These are phyloP conservation scores for Paragorgia papillata DNA, from an alignment of 92 coral and sea anemone genomes.

Conservation along the genomic window DNA sequence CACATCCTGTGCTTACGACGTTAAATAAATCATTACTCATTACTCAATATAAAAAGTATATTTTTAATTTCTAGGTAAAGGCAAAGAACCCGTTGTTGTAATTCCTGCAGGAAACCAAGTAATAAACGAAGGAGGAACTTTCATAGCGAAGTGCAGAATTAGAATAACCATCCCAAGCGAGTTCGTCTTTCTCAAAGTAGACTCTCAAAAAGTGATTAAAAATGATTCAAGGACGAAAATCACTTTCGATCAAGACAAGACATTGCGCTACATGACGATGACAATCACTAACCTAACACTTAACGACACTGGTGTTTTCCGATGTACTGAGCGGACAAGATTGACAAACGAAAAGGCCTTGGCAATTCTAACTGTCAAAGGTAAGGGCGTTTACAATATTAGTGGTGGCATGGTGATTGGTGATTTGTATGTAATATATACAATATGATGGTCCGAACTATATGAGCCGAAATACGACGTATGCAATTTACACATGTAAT, in stretches of 20 bases:
- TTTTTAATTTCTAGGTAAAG: slow-evolving; percentile 10
- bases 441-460: no score
- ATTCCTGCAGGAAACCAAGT: neutral
- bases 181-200: neutral
- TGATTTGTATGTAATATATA: no score
- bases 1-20: no score
- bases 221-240: slow-evolving; percentile 18
- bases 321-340: neutral
- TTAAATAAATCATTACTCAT: no score
- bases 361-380: slow-evolving; percentile 14
- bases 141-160: slow-evolving; percentile 18
- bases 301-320: slow-evolving; percentile 63
- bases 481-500: no score
- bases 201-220: neutral
- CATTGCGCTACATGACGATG: slow-evolving; percentile 23
- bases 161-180: neutral
- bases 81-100: slow-evolving; percentile 16
- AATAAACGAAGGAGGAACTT: slow-evolving; percentile 14
- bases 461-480: no score
- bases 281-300: slow-evolving; percentile 48
- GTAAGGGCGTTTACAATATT: no score
- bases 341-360: neutral
- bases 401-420: no score
- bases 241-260: neutral
- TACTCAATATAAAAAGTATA: no score